Conservation (phyloP, 2,113 vertebrate species). For the Cynocephalus volans region DNA sequence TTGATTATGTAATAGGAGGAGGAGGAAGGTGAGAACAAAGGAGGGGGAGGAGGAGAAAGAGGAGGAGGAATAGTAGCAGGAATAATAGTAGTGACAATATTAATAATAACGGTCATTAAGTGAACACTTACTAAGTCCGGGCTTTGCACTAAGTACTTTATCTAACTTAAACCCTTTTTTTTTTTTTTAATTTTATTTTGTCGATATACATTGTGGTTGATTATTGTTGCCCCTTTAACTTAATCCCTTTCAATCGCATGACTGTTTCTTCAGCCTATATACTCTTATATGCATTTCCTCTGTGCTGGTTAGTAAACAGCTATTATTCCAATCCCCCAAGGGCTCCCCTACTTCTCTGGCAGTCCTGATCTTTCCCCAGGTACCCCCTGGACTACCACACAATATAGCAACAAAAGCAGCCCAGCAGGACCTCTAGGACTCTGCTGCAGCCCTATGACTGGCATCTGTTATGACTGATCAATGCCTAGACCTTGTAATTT, state of each 20-base stretch:
- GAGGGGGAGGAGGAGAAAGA: neutral
- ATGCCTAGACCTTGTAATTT: neutral
- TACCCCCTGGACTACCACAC: rapidly evolving
- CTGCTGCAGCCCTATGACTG: neutral
- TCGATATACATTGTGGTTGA: no score
- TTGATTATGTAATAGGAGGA: neutral
- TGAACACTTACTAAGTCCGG: neutral
- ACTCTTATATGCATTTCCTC: neutral
- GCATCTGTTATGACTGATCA: neutral
- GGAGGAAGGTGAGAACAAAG: rapidly evolving
- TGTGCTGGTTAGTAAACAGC: neutral
- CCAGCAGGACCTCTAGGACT: neutral
- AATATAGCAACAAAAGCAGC: neutral
- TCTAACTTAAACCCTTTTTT: constrained; percentile 34
- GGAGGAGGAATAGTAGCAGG: neutral
- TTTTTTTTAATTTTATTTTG: no score
- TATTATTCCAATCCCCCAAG: neutral
- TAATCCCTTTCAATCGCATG: neutral
- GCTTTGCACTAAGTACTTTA: constrained; percentile 7
- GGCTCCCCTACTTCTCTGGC: neutral
- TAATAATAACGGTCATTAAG: neutral
- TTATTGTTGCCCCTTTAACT: no score
- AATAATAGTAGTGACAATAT: neutral
- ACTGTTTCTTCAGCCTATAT: neutral
- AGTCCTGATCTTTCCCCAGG: neutral